These are phyloP conservation scores for Microtus oregoni DNA, from an alignment of 2,113 vertebrate genomes.

Conservation along the genomic window DNA sequence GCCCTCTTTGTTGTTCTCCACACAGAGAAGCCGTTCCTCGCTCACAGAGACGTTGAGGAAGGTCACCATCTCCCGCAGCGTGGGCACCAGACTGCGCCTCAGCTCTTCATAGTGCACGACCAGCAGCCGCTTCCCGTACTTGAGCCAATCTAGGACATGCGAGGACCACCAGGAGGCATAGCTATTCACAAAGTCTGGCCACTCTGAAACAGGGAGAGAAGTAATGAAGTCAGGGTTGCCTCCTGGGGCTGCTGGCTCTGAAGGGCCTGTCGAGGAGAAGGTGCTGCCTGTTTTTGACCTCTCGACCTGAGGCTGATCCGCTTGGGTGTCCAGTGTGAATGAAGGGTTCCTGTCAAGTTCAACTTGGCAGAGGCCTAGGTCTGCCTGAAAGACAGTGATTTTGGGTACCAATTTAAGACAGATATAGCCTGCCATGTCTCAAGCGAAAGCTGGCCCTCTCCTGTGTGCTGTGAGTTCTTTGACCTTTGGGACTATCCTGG, in stretches of 20 bases:
- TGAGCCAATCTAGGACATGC: slow-evolving; percentile 93
- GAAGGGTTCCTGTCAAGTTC: neutral
- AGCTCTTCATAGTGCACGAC: slow-evolving; percentile 92
- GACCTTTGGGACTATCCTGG: neutral
- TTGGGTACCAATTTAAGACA: neutral
- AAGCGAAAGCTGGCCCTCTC: neutral
- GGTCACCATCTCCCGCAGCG: slow-evolving; percentile 87
- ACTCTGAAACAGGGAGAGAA: slow-evolving; percentile 83
- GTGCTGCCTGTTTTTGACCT: neutral
- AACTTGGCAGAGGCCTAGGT: neutral
- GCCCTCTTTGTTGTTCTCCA: slow-evolving; percentile 93
- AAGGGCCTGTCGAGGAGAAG: neutral
- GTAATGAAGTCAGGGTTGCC: neutral
- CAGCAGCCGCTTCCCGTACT: slow-evolving; percentile 89
- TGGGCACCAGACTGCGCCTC: slow-evolving; percentile 88
- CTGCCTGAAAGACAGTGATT: neutral
- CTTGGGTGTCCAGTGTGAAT: neutral
- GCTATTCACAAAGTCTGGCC: slow-evolving; percentile 93
- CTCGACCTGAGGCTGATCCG: neutral
- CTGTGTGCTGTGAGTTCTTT: neutral
- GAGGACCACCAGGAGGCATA: slow-evolving; percentile 95
- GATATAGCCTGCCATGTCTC: neutral
- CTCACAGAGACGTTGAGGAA: slow-evolving; percentile 90
- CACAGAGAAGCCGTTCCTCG: slow-evolving; percentile 91
- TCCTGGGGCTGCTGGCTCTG: rapidly evolving